These are phyloP conservation scores for Macaria liturata DNA, from an alignment of 2,888 invertebrate species.

Conservation along the genomic window DNA sequence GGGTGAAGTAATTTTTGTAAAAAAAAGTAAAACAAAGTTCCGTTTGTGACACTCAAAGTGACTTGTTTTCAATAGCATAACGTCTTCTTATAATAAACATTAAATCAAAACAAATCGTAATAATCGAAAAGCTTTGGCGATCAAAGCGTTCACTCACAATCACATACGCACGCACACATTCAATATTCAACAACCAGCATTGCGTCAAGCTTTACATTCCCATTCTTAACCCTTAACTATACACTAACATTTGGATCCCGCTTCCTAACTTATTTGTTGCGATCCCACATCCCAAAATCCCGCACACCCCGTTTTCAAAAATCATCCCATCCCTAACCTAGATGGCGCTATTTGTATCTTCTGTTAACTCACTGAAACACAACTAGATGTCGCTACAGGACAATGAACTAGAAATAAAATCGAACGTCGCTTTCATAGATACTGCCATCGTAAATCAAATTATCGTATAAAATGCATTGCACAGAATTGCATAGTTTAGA, in stretches of 20 bases:
- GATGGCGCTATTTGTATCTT: constrained; percentile 27
- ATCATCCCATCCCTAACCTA: constrained; percentile 8
- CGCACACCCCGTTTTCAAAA: constrained; percentile 6
- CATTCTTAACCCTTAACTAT: constrained; percentile 26
- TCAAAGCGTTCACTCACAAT: constrained; percentile 56
- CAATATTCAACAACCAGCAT: constrained; percentile 35
- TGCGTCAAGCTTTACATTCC: constrained; percentile 28
- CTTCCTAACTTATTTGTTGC: constrained; percentile 14
- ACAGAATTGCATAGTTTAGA: constrained; percentile 5
- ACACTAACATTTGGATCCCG: constrained; percentile 40
- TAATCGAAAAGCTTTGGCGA: constrained; percentile 54
- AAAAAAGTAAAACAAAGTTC: neutral
- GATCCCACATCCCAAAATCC: constrained; percentile 7
- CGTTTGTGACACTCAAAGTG: constrained; percentile 70
- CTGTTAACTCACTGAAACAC: neutral
- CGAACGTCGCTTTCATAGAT: neutral
- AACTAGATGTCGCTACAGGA: constrained; percentile 22
- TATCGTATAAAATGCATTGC: neutral
- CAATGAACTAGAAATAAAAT: neutral
- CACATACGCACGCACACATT: constrained; percentile 41
- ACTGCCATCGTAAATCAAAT: constrained; percentile 10
- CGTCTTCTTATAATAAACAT: constrained; percentile 21
- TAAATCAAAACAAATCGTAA: constrained; percentile 36
- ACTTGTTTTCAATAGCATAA: constrained; percentile 57
- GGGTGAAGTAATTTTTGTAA: too few species aligned